A percentile compares a stretch with the other conserved stretches of the same genome.
Conservation (phyloP, 2,888 invertebrate species). For the Brachyopa scutellaris region DNA sequence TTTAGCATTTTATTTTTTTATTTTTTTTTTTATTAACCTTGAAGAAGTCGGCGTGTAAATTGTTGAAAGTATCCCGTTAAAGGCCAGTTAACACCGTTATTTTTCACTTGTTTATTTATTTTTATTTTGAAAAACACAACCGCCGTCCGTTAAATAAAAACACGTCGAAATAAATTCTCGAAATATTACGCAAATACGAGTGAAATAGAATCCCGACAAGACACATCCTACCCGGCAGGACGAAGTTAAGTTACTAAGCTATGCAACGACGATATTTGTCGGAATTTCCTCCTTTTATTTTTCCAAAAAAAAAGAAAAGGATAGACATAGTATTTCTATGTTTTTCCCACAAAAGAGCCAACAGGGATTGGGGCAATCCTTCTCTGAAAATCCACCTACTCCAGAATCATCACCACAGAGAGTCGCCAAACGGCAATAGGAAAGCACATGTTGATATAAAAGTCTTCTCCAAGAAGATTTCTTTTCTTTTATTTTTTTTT, state of each 20-base stretch:
- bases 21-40: slow-evolving; percentile 60
- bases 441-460: slow-evolving; percentile 67
- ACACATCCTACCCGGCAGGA: slow-evolving; percentile 70
- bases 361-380: slow-evolving; percentile 71
- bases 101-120: slow-evolving; percentile 9
- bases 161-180: background rate
- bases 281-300: slow-evolving; percentile 63
- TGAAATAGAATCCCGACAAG: slow-evolving; percentile 28
- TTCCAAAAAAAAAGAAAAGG: slow-evolving; percentile 49
- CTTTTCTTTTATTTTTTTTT: background rate
- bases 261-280: slow-evolving; percentile 69
- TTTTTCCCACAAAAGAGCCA: slow-evolving; percentile 54
- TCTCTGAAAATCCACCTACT: slow-evolving; percentile 71
- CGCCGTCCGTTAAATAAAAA: slow-evolving; percentile 35
- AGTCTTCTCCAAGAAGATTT: slow-evolving; percentile 18
- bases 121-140: slow-evolving; percentile 20
- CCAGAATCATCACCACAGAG: slow-evolving; percentile 44
- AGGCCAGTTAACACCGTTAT: background rate
- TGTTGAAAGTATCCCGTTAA: slow-evolving; percentile 49
- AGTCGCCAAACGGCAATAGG: slow-evolving; percentile 53
- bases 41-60: slow-evolving; percentile 36
- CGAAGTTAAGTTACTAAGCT: slow-evolving; percentile 71
- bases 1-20: background rate
- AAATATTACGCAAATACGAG: slow-evolving; percentile 28
- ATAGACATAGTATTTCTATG: slow-evolving; percentile 56